Conservation (phyloP, 2,113 vertebrate genomes). For the Triplophysa rosa region DNA sequence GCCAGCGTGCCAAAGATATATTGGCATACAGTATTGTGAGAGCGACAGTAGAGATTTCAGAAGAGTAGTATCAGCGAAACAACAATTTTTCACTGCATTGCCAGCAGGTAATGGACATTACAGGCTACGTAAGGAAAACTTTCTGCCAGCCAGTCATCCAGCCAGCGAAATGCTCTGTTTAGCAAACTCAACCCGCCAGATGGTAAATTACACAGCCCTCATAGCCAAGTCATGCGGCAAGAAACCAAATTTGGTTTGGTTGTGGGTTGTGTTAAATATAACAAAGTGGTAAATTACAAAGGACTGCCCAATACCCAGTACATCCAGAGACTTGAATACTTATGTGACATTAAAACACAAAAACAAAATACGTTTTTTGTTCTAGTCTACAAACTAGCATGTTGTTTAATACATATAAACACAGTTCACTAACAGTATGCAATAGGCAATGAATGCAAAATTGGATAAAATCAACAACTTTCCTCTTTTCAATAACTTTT, state of each 20-base stretch:
- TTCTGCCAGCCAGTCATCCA: slow-evolving; percentile 17
- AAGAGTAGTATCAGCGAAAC: background rate
- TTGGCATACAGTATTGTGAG: background rate
- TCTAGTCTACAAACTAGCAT: too few relatives aligned
- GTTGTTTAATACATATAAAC: too few relatives aligned
- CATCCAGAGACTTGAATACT: background rate
- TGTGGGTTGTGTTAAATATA: background rate
- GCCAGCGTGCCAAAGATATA: slow-evolving; percentile 2
- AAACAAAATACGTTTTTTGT: background rate
- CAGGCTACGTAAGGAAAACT: background rate
- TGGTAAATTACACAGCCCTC: background rate
- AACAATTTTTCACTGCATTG: slow-evolving; percentile 1
- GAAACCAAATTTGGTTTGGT: background rate
- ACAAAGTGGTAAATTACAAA: background rate
- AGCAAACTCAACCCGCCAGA: slow-evolving; percentile 8
- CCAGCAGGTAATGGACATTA: slow-evolving; percentile 15
- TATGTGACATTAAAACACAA: background rate
- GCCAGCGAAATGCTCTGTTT: background rate
- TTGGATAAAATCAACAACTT: too few relatives aligned
- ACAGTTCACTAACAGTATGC: too few relatives aligned
- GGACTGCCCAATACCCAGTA: background rate
- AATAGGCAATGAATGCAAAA: too few relatives aligned
- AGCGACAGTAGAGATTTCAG: background rate
- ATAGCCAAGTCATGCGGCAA: background rate
- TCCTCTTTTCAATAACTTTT: too few relatives aligned